Conservation (phyloP, 2,888 invertebrate genomes). For the Heliconius erato region DNA sequence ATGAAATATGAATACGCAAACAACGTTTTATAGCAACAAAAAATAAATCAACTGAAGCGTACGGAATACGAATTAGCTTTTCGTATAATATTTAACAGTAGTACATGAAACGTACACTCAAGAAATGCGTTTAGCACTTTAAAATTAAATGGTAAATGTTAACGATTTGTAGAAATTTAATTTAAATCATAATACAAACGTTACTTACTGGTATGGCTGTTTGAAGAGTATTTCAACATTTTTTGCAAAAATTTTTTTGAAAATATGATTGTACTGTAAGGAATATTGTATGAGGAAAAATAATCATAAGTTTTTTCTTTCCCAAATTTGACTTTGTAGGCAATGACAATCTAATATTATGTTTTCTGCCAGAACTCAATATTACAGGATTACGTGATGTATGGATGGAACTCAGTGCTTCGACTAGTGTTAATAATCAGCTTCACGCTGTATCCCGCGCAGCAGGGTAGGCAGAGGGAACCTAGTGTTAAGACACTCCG, state of each 20-base stretch:
- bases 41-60: constrained; percentile 6
- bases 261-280: too few relatives aligned
- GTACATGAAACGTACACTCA: constrained; percentile 13
- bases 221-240: background rate
- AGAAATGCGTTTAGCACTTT: constrained; percentile 4
- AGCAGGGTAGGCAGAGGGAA: too few relatives aligned
- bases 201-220: background rate
- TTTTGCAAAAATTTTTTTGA: background rate
- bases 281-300: too few relatives aligned
- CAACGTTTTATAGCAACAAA: constrained; percentile 13
- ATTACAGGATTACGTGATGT: too few relatives aligned
- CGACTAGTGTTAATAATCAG: too few relatives aligned
- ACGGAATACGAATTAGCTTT: constrained; percentile 23
- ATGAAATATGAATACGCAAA: background rate
- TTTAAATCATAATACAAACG: background rate
- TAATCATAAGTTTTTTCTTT: too few relatives aligned
- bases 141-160: constrained; percentile 7
- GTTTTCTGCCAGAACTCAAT: too few relatives aligned
- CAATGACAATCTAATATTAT: too few relatives aligned
- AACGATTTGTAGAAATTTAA: background rate
- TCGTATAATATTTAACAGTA: constrained; percentile 8
- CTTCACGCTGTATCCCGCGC: too few relatives aligned
- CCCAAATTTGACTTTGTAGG: too few relatives aligned
- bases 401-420: too few relatives aligned
- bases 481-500: too few relatives aligned